These are phyloP conservation scores for Acleris laterana DNA, from an alignment of 2,888 invertebrate genomes.

Conservation along the genomic window DNA sequence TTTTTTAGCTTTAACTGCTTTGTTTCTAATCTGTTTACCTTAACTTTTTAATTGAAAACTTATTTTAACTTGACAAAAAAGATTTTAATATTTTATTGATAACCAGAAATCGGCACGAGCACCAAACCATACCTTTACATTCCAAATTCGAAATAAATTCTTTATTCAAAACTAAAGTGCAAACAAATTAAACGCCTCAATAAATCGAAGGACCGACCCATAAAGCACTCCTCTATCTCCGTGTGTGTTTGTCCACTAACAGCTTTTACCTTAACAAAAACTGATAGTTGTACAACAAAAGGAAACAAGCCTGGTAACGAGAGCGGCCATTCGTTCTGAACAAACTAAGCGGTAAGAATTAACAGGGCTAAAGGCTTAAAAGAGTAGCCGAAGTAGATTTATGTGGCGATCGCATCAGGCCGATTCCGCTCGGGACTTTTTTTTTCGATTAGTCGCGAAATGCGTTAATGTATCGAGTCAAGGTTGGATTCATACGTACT, in stretches of 20 bases:
- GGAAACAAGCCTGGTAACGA: conserved; percentile 76
- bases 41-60: no score
- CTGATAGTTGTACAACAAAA: conserved; percentile 83
- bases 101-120: no score
- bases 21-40: no score
- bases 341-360: conserved; percentile 84
- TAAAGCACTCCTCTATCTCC: conserved; percentile 70
- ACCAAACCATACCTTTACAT: no score
- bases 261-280: conserved; percentile 84
- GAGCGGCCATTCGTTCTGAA: conserved; percentile 78
- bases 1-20: no score
- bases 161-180: conserved; percentile 1
- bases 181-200: conserved; percentile 33
- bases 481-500: no score
- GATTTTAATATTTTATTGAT: no score
- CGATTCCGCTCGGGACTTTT: conserved; percentile 72
- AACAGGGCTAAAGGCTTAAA: conserved; percentile 83
- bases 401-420: conserved; percentile 81
- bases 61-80: no score
- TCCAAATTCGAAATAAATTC: no score
- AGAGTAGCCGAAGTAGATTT: conserved; percentile 84
- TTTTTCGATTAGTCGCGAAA: conserved; percentile 63
- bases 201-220: conserved; percentile 55
- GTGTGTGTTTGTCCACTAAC: conserved; percentile 75
- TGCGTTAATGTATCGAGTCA: conserved; percentile 54